Conservation (phyloP, 2,113 vertebrate species). For the Pipa parva region DNA sequence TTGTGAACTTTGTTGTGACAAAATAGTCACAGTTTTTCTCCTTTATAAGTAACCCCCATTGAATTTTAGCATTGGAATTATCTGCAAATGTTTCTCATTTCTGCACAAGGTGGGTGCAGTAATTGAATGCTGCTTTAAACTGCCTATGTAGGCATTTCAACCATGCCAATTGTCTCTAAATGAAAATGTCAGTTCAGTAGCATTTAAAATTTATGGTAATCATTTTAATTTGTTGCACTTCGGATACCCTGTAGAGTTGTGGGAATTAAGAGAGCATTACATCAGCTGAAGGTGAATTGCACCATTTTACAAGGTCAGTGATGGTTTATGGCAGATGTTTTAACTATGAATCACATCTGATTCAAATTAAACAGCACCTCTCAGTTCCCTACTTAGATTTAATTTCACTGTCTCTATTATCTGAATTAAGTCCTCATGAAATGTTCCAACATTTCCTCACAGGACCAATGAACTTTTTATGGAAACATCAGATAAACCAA, state of each 20-base stretch:
- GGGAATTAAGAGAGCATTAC: slow-evolving; percentile 25
- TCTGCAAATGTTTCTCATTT: neutral
- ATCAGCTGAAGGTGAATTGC: slow-evolving; percentile 30
- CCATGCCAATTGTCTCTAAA: slow-evolving; percentile 9
- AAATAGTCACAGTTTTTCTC: too few species aligned
- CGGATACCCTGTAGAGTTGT: slow-evolving; percentile 13
- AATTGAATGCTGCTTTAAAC: slow-evolving; percentile 11
- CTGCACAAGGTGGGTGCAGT: slow-evolving; percentile 1
- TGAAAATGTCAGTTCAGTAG: slow-evolving; percentile 10
- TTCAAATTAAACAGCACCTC: slow-evolving; percentile 37
- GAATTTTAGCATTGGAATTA: neutral
- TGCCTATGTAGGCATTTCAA: slow-evolving; percentile 6
- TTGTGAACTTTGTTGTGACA: too few species aligned
- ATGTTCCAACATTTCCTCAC: slow-evolving; percentile 5
- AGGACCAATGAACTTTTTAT: slow-evolving; percentile 28
- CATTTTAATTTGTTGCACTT: slow-evolving; percentile 25
- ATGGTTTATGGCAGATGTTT: slow-evolving; percentile 35
- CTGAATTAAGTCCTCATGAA: slow-evolving; percentile 20
- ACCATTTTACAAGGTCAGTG: slow-evolving; percentile 33
- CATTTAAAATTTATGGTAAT: slow-evolving; percentile 25
- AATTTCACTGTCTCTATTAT: slow-evolving; percentile 28
- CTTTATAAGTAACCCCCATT: too few species aligned
- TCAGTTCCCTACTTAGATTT: slow-evolving; percentile 22
- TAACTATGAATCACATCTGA: slow-evolving; percentile 36
- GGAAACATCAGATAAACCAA: slow-evolving; percentile 20